These are phyloP conservation scores for Naso thynnoides DNA, from an alignment of 2,797 vertebrate genomes.

Conservation along the genomic window DNA sequence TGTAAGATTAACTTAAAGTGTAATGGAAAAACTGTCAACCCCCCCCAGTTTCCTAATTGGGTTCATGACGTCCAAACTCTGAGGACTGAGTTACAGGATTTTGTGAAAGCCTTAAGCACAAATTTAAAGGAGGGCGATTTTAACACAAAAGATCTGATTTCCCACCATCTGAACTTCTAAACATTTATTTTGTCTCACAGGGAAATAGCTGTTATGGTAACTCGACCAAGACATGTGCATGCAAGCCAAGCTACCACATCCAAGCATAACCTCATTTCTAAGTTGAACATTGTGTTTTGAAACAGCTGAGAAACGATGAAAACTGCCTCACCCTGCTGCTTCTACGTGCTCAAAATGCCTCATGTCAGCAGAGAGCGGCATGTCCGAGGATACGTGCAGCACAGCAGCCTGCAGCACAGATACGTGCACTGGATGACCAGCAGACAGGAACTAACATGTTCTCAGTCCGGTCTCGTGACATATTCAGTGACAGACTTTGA, in stretches of 20 bases:
- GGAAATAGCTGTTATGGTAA: slow-evolving; percentile 42
- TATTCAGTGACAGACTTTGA: too few species aligned
- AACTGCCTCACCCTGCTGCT: not conserved
- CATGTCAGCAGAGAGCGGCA: slow-evolving; percentile 28
- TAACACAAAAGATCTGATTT: not conserved
- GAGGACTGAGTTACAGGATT: slow-evolving; percentile 7
- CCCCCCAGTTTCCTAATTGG: not conserved
- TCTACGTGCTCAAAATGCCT: not conserved
- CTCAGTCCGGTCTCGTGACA: not conserved
- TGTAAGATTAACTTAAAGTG: not conserved
- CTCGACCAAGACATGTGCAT: not conserved
- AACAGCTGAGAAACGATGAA: slow-evolving; percentile 20
- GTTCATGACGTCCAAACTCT: not conserved
- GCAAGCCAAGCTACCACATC: not conserved
- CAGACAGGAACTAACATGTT: not conserved
- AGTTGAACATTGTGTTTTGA: slow-evolving; percentile 31
- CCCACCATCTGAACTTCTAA: not conserved
- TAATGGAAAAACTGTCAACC: not conserved
- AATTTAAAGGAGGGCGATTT: not conserved
- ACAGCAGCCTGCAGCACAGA: slow-evolving; percentile 27
- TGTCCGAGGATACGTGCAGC: slow-evolving; percentile 59
- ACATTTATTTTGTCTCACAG: slow-evolving; percentile 23
- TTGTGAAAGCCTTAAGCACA: not conserved
- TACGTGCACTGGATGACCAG: slow-evolving; percentile 28
- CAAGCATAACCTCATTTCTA: slow-evolving; percentile 18